phyloP scores from a whole-genome alignment of 2,797 vertebrate genomes.

The Enteromius thamalakanensis region DNA sequence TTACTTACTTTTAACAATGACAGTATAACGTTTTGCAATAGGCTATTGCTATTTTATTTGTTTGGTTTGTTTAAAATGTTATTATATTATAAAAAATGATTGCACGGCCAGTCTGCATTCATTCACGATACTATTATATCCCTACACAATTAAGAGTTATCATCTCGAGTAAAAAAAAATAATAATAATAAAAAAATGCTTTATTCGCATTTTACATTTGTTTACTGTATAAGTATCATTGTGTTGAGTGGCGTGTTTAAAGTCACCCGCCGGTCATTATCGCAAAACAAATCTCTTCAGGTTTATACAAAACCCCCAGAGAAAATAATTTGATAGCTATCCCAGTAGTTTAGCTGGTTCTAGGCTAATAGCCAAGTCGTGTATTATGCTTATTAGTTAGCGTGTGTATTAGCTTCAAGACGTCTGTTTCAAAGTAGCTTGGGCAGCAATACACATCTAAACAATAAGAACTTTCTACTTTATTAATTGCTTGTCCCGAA shows the following conservation, averaged over 20 bases:
- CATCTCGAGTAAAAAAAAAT: background rate
- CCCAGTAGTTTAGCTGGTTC: slow-evolving; percentile 21
- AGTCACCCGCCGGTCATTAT: background rate
- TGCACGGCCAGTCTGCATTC: background rate
- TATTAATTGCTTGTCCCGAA: slow-evolving; percentile 56
- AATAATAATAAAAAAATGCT: background rate
- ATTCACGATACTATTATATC: background rate
- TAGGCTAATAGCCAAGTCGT: slow-evolving; percentile 21
- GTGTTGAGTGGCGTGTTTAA: background rate
- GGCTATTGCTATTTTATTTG: background rate
- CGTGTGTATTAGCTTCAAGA: slow-evolving; percentile 60
- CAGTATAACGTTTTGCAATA: background rate
- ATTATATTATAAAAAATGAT: background rate
- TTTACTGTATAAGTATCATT: background rate
- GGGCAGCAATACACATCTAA: slow-evolving; percentile 68
- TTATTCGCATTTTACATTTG: background rate
- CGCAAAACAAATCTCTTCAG: slow-evolving; percentile 10
- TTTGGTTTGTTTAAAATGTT: background rate
- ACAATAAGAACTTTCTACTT: slow-evolving; percentile 57
- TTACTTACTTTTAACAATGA: background rate
- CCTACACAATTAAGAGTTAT: background rate
- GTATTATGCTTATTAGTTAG: slow-evolving; percentile 56
- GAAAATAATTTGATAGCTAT: background rate
- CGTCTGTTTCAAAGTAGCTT: slow-evolving; percentile 59
- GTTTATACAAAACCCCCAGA: background rate